phyloP scores from a whole-genome alignment of 2,888 invertebrate genomes.

The Leptothorax acervorum region DNA sequence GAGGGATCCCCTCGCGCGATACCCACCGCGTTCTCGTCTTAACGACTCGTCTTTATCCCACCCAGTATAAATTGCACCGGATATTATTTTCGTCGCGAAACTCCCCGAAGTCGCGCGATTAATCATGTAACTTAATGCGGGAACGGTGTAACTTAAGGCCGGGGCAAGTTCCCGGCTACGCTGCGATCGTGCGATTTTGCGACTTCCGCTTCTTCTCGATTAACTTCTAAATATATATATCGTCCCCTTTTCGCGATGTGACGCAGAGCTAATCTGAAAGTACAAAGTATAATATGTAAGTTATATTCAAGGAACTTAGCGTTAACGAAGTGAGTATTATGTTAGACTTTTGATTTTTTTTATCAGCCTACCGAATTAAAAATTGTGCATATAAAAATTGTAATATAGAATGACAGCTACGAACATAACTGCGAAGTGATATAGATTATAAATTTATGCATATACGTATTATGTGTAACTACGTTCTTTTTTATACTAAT shows the following conservation, averaged over 20 bases:
- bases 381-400: not conserved
- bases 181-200: conserved; percentile 31
- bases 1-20: not conserved
- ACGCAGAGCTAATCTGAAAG: not conserved
- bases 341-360: not conserved
- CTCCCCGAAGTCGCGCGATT: conserved; percentile 48
- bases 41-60: conserved; percentile 40
- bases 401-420: not conserved
- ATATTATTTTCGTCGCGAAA: conserved; percentile 54
- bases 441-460: not conserved
- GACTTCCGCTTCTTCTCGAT: conserved; percentile 51
- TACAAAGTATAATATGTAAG: not conserved
- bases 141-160: conserved; percentile 40
- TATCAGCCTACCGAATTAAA: not conserved
- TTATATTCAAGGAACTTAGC: not conserved
- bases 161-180: conserved; percentile 20
- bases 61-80: conserved; percentile 47
- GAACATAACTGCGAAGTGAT: not conserved
- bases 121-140: conserved; percentile 52
- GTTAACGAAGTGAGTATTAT: not conserved
- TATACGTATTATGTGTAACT: not conserved
- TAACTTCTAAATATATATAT: conserved; percentile 38
- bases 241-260: not conserved
- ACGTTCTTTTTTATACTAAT: not conserved
- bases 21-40: conserved; percentile 2